phyloP scores from a whole-genome alignment of 2,113 vertebrate genomes.

The Phycodurus eques region DNA sequence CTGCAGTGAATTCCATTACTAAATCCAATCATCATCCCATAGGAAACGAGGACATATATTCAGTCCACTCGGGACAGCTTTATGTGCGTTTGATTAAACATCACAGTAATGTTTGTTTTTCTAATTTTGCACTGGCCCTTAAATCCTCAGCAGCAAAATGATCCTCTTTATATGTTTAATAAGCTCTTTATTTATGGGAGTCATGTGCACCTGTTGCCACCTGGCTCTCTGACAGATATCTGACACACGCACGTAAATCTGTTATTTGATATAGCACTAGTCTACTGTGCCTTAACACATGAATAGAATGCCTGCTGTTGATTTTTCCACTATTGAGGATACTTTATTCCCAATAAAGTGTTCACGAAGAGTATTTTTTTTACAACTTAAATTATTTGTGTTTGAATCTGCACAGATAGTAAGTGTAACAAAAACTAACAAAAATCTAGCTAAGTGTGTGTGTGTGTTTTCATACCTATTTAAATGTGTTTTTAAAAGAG shows the following conservation, averaged over 20 bases:
- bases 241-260: conserved; percentile 78
- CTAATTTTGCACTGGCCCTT: conserved; percentile 82
- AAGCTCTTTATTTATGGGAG: conserved; percentile 81
- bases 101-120: conserved; percentile 86
- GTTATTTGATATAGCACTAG: conserved; percentile 59
- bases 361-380: too few relatives aligned
- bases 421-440: too few relatives aligned
- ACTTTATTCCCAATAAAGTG: too few relatives aligned
- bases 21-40: conserved; percentile 83
- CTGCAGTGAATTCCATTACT: conserved; percentile 85
- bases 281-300: too few relatives aligned
- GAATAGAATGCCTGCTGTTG: neutral
- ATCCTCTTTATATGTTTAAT: conserved; percentile 80
- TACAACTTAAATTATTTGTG: too few relatives aligned
- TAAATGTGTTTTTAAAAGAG: too few relatives aligned
- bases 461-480: too few relatives aligned
- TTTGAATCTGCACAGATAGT: too few relatives aligned
- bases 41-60: conserved; percentile 89
- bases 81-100: conserved; percentile 92
- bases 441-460: too few relatives aligned
- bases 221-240: conserved; percentile 80
- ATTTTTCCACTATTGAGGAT: too few relatives aligned
- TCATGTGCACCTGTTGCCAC: conserved; percentile 70
- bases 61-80: conserved; percentile 78
- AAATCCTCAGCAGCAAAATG: conserved; percentile 73